Evolutionary conservation across 37 sponge, comb jelly and placozoan species (phyloP).

Genomic region (Oscarella lobularis): DNA sequence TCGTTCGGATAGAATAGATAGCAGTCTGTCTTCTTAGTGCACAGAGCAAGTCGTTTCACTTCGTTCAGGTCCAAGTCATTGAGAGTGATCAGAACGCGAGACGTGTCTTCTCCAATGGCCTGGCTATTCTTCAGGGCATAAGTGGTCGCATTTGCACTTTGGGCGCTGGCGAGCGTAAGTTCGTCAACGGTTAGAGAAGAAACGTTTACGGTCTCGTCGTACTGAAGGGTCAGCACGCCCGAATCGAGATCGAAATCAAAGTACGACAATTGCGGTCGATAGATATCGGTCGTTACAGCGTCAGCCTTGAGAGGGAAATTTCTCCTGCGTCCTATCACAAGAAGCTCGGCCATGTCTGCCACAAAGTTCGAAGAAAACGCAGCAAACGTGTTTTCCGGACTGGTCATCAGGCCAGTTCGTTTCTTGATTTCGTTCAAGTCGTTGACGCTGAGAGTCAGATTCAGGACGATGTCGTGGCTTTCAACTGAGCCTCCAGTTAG

Average conservation of each 20-base stretch:
- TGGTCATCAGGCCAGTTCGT: slow-evolving; percentile 42
- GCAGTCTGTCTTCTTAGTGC: slow-evolving; percentile 24
- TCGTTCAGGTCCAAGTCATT: slow-evolving; percentile 64
- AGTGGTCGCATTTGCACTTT: background rate
- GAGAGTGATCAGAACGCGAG: slow-evolving; percentile 35
- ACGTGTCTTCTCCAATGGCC: slow-evolving; percentile 7
- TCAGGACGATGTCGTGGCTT: slow-evolving; percentile 8
- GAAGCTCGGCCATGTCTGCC: slow-evolving; percentile 45
- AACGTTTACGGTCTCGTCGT: slow-evolving; percentile 67
- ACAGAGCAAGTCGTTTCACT: slow-evolving; percentile 32
- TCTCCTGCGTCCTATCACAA: slow-evolving; percentile 46
- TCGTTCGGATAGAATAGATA: slow-evolving; percentile 24
- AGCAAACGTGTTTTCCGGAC: slow-evolving; percentile 30
- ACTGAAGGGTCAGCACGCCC: slow-evolving; percentile 27
- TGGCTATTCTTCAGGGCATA: slow-evolving; percentile 34
- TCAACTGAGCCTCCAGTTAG: slow-evolving; percentile 45
- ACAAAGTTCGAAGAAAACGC: slow-evolving; percentile 48
- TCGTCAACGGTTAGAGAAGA: slow-evolving; percentile 40
- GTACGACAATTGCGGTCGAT: slow-evolving; percentile 18
- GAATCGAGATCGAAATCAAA: slow-evolving; percentile 43
- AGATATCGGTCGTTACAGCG: slow-evolving; percentile 38
- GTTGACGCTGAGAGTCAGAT: slow-evolving; percentile 23
- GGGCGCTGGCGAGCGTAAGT: slow-evolving; percentile 16
- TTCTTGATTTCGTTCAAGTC: slow-evolving; percentile 67
- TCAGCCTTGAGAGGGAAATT: slow-evolving; percentile 35